Base-by-base conservation (phyloP, 2,888 invertebrate species). In the Gymnoscelis rufifasciata region DNA sequence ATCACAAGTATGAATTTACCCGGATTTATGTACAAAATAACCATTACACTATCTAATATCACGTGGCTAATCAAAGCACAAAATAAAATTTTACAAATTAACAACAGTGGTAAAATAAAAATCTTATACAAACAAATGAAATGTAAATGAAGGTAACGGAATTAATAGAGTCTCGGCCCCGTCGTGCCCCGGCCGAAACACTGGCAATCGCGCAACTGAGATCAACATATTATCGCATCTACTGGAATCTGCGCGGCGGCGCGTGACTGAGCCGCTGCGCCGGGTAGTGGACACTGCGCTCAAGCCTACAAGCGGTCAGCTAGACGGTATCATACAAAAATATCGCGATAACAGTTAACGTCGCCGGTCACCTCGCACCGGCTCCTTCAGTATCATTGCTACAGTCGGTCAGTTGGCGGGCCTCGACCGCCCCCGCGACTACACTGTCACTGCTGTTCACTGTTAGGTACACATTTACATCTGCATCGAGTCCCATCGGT, bases 21-120 rank as follows among this genome's bases (percentile, higher is more conserved):
- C 54, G 51, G 67, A 66, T 66, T 65, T 68, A 62, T 60, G 60
- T 64, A 71, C 60, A 70, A 51, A 45, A 55, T 74, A 66, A 58
- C 66, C 66, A 70, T 75, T 71, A 68, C 71, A 74, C 74, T 83
- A 84, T 63, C 83, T 86, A 83, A 82, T 84, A 86, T 84, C 84
- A 86, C 86, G 66, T 60, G 78, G 62, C 68, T 67, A 58, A 61
- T 67, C 74, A 45, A 71, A 75, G 83, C 79, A 62, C 71, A 68
- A 81, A 84, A 84, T 84, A 83, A 83, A 81, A 79, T 75, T 81
- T 74, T 62, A 60, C 56, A 73, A 75, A 81, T 82, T 59, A 67
- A 78, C 67, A 83, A 84, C 82, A 83, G 78, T 62, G 69, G 70
- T 80, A 82, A 81, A 83, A 82, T 79, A 83, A 83, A 57, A 78